Percentiles rank a stretch among this genome's conserved stretches.
phyloP scores from a whole-genome alignment of 2,797 vertebrate genomes.

The Macropus fuliginosus region DNA sequence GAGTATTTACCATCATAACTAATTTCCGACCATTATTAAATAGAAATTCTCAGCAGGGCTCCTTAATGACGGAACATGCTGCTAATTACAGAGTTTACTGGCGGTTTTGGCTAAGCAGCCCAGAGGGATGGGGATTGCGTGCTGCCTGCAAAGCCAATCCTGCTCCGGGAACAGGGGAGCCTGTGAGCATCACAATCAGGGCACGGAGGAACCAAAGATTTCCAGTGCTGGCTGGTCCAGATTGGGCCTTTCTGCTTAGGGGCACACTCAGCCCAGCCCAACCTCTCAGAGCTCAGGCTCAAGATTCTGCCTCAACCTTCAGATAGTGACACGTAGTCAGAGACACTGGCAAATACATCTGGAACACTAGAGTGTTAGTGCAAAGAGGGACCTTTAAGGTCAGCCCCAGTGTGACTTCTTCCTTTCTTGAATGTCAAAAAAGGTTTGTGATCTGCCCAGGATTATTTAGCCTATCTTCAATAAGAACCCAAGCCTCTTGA shows the following conservation, averaged over 20 bases:
- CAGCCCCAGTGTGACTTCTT: background rate
- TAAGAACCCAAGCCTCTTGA: background rate
- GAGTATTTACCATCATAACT: constrained; percentile 88
- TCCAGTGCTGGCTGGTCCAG: background rate
- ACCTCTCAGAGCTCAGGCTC: background rate
- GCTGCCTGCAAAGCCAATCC: constrained; percentile 28
- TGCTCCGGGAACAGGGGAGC: background rate
- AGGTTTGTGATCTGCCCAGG: background rate
- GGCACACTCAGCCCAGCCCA: background rate
- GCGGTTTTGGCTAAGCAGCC: constrained; percentile 83
- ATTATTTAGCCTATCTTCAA: background rate
- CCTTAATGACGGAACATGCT: constrained; percentile 83
- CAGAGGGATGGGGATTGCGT: constrained; percentile 73
- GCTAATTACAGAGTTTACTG: constrained; percentile 85
- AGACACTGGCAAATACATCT: background rate
- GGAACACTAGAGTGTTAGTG: background rate
- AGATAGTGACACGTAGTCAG: background rate
- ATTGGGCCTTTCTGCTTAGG: background rate
- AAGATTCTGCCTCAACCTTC: background rate
- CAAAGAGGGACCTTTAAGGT: background rate
- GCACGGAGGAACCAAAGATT: background rate
- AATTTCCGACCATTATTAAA: constrained; percentile 87
- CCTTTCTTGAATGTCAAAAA: background rate
- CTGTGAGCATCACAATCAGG: background rate
- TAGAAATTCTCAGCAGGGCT: constrained; percentile 87